Evolutionary conservation across 2,113 vertebrate species (phyloP), one percentile per base, ranked within the genome.

Genomic region (Desmodus rotundus): DNA sequence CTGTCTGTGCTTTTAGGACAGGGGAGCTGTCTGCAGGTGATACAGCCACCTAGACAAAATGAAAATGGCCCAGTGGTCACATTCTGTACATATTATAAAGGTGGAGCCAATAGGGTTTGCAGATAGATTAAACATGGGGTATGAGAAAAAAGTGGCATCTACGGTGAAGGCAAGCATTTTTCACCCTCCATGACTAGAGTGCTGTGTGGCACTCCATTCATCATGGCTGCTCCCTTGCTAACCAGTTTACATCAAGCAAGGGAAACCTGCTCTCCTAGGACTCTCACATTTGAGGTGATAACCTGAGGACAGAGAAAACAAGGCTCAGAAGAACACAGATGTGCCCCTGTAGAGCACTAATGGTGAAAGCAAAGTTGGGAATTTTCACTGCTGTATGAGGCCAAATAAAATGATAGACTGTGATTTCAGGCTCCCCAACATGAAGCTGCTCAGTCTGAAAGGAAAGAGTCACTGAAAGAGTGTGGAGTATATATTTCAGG

Each of bases 191-290:
- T 24, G 31, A 26, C 28, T 41, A 31, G 33, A 52, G 33, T 22
- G 16, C 15, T 22, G 9, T 4, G 7, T 5, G 8, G 3, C 22
- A 15, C 0, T 15, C 15, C 4, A 13, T 14, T 81, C 22, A 1
- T 38, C 47, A 16, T 0, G 1, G 6, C 22, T 26, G 24, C 15
- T 61, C 19, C 12, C 24, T 17, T 10, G 28, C n/a, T 43, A 24
- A 73, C 12, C 61, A 58, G 15, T n/a, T 58, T 56, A 19, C 8
- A 31, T 43, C 24, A 22, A 67, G 41, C 65, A 67, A 43, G 8
- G 36, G 17, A 47, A 33, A 17, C 9, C 8, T 12, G 13, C 43
- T 36, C 36, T 70, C 43, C 28, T 20, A 41, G 70, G 41, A 33
- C 63, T 86, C 76, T 90, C 70, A 10, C 31, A 36, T 68, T 28